Conservation (phyloP, 2,797 vertebrate species). For the Fistularia tabacaria region DNA sequence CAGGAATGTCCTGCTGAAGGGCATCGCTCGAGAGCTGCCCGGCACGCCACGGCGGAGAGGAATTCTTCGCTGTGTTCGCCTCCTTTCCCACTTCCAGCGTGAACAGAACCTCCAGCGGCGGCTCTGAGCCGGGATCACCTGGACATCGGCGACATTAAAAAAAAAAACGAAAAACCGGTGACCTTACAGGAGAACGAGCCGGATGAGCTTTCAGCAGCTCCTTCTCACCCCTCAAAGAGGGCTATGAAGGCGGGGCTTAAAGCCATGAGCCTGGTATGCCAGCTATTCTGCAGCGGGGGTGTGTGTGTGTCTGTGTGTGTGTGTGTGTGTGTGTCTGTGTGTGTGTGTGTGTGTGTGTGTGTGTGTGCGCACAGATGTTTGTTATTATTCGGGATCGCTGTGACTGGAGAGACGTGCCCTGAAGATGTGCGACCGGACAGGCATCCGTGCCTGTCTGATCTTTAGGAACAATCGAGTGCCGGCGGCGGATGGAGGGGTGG, state of each 20-base stretch:
- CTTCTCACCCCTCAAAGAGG: conserved; percentile 38
- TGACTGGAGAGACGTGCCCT: too few species aligned
- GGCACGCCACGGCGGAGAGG: conserved; percentile 35
- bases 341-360: conserved; percentile 3
- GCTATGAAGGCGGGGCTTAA: conserved; percentile 10
- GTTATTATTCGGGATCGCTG: neutral
- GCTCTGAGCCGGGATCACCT: conserved; percentile 37
- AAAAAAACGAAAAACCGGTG: conserved; percentile 14
- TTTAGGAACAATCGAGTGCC: too few species aligned
- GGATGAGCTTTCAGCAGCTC: conserved; percentile 40
- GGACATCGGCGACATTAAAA: conserved; percentile 44
- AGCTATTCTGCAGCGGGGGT: conserved; percentile 18
- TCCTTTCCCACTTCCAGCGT: too few species aligned
- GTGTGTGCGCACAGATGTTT: conserved; percentile 22
- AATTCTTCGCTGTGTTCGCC: conserved; percentile 43
- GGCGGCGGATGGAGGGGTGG: too few species aligned
- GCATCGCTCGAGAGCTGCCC: conserved; percentile 61
- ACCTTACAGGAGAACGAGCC: conserved; percentile 43
- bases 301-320: conserved; percentile 7
- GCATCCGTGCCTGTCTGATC: too few species aligned
- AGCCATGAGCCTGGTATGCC: conserved; percentile 36
- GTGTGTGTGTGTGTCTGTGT: conserved; percentile 10
- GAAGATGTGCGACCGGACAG: too few species aligned
- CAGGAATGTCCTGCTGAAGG: conserved; percentile 72
- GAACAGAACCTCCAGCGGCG: conserved; percentile 12